Percentiles rank a stretch among this genome's conserved stretches.
Evolutionary conservation across 2,888 invertebrate genomes (phyloP).

Genomic region (Temnothorax rugatulus): DNA sequence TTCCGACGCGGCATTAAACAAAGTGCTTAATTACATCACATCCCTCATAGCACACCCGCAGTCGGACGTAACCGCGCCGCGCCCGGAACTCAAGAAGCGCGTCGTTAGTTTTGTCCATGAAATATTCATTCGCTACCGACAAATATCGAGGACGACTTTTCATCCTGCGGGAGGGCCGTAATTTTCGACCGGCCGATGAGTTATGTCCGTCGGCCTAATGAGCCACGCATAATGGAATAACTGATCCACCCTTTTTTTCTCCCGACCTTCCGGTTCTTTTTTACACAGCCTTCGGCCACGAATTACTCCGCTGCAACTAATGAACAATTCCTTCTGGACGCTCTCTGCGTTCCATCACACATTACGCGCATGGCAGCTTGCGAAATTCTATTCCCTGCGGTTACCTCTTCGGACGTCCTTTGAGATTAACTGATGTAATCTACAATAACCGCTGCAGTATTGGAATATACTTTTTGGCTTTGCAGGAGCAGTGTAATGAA

Average conservation of each 20-base stretch:
- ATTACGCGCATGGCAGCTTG: conserved; percentile 50
- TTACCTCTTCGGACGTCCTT: conserved; percentile 23
- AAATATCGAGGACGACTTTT: conserved; percentile 66
- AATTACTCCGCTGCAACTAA: conserved; percentile 62
- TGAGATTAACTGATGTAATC: conserved; percentile 45
- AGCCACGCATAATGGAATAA: conserved; percentile 76
- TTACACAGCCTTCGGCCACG: conserved; percentile 47
- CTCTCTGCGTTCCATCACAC: conserved; percentile 38
- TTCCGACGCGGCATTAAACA: conserved; percentile 53
- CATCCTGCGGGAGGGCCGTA: conserved; percentile 64
- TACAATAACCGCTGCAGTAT: conserved; percentile 36
- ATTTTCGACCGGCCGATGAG: conserved; percentile 70
- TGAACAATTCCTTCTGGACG: conserved; percentile 59
- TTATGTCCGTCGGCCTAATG: conserved; percentile 72
- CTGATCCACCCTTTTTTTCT: conserved; percentile 66
- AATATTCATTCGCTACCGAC: conserved; percentile 53
- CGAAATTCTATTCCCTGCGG: conserved; percentile 45
- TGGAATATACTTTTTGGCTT: conserved; percentile 10
- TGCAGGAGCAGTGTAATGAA: neutral
- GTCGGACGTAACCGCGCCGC: conserved; percentile 11
- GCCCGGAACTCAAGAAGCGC: conserved; percentile 36
- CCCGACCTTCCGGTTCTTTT: conserved; percentile 29
- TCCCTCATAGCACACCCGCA: conserved; percentile 40
- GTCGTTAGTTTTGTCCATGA: conserved; percentile 52
- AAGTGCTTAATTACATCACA: conserved; percentile 55